Base-by-base conservation (phyloP, 1,140 invertebrate genomes). In the Notospermus geniculatus region DNA sequence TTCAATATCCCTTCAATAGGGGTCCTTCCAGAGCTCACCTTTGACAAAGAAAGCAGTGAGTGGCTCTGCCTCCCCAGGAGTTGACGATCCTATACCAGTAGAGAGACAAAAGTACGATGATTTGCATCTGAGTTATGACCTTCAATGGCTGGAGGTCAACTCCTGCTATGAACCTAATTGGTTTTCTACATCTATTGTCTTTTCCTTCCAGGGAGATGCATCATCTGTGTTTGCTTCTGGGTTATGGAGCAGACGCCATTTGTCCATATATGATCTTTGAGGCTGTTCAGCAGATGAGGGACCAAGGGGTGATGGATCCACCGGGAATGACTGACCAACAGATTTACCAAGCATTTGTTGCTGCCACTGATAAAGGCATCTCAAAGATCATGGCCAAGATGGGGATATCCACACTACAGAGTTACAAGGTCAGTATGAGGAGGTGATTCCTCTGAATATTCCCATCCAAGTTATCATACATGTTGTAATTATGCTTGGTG, bases 351-450 rank as follows among this genome's bases (percentile, higher is more conserved):
- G 90, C 87, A 77, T 91, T 89, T 78, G 83, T 73, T 17, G 76
- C 74, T 17, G 83, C 83, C 22, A 77, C 75, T 61, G 82, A 82
- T 53, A 67, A 82, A 9, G 84, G 84, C 11, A 85, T 85, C 57
- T 83, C 80, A 63, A 83, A 86, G 73, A 85, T 98, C 0, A 99
- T 99, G 97, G 96, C 97, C 1, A 99, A 99, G 82, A 99, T 99
- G 97, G 97, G 97, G 41, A 99, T 99, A 74, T 97, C 94, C 45
- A 99, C 96, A 0, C 82, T 99, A 19, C 96, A 99, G 77, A 97
- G 94, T n/a, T 99, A 99, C 81, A 98, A 98, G 84, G 80, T 81
- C 58, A 36, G n/a, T 46, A 15, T 54, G 29, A 22, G 2, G 15
- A 19, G n/a, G n/a, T n/a, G n/a, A n/a, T n/a, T n/a, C n/a, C n/a